Conservation (phyloP, 2,797 vertebrate genomes). For the Spizella passerina region DNA sequence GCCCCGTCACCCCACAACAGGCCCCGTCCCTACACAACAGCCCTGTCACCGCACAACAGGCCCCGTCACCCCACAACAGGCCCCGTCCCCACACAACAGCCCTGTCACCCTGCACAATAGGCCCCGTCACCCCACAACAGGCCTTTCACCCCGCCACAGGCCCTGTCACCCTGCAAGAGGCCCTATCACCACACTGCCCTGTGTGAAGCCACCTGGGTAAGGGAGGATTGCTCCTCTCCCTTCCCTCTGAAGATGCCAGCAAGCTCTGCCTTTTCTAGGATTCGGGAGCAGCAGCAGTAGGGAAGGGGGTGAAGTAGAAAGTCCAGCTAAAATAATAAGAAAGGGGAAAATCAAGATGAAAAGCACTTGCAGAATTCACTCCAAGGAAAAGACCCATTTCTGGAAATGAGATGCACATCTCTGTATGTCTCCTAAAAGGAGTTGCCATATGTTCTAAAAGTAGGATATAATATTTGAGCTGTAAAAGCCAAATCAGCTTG, state of each 20-base stretch:
- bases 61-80: not conserved
- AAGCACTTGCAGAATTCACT: not conserved
- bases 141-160: not conserved
- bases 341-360: not conserved
- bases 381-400: constrained; percentile 4
- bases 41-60: not conserved
- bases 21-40: not conserved
- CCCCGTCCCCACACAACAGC: not conserved
- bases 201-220: not conserved
- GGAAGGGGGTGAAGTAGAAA: not conserved
- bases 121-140: not conserved
- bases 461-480: constrained; percentile 71
- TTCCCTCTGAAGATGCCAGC: not conserved
- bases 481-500: constrained; percentile 73
- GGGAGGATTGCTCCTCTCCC: not conserved
- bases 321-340: not conserved
- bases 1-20: too few species aligned
- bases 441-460: constrained; percentile 66
- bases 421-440: constrained; percentile 33
- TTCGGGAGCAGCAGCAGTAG: not conserved
- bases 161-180: not conserved
- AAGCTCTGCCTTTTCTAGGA: not conserved
- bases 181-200: not conserved
- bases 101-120: not conserved
- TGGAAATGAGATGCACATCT: constrained; percentile 47